A percentile compares a stretch with the other conserved stretches of the same genome.
Conservation (phyloP, 2,797 vertebrate species). For the Borostomias antarcticus region DNA sequence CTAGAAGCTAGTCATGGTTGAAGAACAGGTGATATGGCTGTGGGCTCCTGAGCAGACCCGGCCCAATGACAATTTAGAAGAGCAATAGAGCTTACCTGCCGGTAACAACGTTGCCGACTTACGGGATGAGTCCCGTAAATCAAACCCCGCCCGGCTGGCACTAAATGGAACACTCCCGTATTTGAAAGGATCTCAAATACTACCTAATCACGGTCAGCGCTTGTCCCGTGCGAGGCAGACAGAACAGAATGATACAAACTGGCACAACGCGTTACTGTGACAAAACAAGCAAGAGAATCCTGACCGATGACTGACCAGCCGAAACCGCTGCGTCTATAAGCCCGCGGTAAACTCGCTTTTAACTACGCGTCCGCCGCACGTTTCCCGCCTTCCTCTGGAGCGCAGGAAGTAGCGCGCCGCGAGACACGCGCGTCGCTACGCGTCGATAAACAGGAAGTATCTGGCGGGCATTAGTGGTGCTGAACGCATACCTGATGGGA, state of each 20-base stretch:
- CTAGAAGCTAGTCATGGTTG: constrained; percentile 5
- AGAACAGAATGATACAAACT: background rate
- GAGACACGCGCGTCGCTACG: no score
- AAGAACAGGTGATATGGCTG: background rate
- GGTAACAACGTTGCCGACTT: no score
- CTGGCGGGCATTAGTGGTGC: no score
- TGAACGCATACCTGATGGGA: background rate
- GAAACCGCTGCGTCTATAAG: background rate
- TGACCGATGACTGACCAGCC: background rate
- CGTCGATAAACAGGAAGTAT: no score
- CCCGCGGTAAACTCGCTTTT: no score
- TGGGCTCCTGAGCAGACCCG: background rate
- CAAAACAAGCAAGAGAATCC: background rate
- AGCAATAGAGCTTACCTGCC: background rate
- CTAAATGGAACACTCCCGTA: no score
- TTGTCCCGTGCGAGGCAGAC: background rate
- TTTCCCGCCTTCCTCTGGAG: no score
- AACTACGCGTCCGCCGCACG: no score
- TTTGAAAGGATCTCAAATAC: no score
- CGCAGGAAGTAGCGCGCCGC: no score
- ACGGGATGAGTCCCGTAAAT: no score
- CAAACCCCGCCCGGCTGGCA: background rate
- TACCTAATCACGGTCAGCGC: no score
- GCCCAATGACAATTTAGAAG: background rate
- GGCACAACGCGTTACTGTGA: background rate